Evolutionary conservation across 2,113 vertebrate species (phyloP).

Genomic region (human): GRCh38 chr4:146960001-146960500

Average conservation of each 20-base stretch:
- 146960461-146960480: conserved; percentile 35
- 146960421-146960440: conserved; percentile 3
- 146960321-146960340: conserved; percentile 50
- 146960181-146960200: conserved; percentile 28
- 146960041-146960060: not conserved
- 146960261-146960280: not conserved
- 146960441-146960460: conserved; percentile 65
- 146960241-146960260: conserved; percentile 20
- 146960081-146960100: not conserved
- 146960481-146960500: conserved; percentile 8
- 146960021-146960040: not conserved
- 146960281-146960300: conserved; percentile 53
- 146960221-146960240: conserved; percentile 35
- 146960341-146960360: conserved; percentile 20
- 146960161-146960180: conserved; percentile 35
- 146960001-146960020: not conserved
- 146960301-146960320: not conserved
- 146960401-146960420: conserved; percentile 20
- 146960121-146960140: conserved; percentile 31
- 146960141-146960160: conserved; percentile 39
- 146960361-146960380: conserved; percentile 41
- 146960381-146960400: not conserved
- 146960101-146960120: conserved; percentile 9
- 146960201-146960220: not conserved
- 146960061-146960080: not conserved